A percentile compares a stretch with the other conserved stretches of the same genome.
These are phyloP conservation scores for Tenebrosternarchus preto DNA, from an alignment of 2,113 vertebrate species.

Conservation along the genomic window DNA sequence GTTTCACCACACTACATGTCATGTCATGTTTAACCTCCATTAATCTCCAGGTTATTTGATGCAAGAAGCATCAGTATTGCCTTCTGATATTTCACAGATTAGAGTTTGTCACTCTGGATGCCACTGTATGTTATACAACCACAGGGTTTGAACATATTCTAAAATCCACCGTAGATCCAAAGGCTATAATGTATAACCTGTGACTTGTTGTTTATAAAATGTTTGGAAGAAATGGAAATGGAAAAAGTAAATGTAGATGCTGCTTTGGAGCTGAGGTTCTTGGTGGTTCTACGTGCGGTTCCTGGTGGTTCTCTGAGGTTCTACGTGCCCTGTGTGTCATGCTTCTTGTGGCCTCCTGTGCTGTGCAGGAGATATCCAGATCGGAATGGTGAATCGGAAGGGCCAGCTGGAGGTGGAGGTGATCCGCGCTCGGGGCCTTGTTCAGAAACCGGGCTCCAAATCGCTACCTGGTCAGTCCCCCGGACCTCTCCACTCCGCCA, in stretches of 20 bases:
- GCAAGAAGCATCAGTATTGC: background rate
- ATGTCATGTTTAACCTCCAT: background rate
- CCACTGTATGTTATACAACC: too few species aligned
- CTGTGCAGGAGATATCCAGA: constrained; percentile 91
- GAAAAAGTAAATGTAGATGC: too few species aligned
- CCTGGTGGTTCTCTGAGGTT: background rate
- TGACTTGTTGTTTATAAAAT: too few species aligned
- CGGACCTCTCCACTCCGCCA: background rate
- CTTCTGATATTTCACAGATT: background rate
- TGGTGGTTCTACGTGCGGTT: background rate
- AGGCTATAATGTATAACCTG: too few species aligned
- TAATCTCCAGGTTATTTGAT: background rate
- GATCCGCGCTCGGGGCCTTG: constrained; percentile 94
- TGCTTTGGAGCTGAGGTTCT: too few species aligned
- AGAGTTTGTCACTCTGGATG: too few species aligned
- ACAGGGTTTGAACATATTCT: background rate
- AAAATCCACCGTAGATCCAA: background rate
- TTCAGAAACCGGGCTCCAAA: constrained; percentile 94
- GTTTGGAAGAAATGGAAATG: too few species aligned
- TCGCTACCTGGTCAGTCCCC: constrained; percentile 87
- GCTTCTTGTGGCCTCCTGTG: background rate
- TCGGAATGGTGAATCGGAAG: constrained; percentile 98
- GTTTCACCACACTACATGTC: constrained; percentile 10
- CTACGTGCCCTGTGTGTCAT: background rate
- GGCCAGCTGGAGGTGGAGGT: constrained; percentile 97